Evolutionary conservation across 2,797 vertebrate species (phyloP).

Genomic region (Eupleurogrammus muticus): DNA sequence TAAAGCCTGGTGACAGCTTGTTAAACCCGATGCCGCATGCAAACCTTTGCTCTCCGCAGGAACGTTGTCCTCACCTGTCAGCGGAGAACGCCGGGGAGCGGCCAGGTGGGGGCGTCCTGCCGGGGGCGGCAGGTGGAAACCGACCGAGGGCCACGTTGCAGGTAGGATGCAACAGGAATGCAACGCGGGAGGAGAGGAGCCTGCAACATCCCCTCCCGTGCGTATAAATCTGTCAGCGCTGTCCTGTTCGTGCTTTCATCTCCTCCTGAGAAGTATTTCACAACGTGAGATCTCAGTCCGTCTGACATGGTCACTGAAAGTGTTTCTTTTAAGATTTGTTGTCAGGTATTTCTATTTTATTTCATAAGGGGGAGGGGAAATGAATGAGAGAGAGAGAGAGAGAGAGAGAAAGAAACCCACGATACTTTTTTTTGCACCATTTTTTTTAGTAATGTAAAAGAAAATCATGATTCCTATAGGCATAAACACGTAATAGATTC

Average conservation of each 20-base stretch:
- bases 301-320: not conserved
- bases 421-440: too few species aligned
- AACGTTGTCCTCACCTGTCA: conserved; percentile 67
- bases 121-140: conserved; percentile 51
- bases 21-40: conserved; percentile 72
- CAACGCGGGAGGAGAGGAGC: conserved; percentile 32
- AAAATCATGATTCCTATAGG: too few species aligned
- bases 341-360: conserved; percentile 2
- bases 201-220: conserved; percentile 27
- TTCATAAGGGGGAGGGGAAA: not conserved
- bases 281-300: conserved; percentile 26
- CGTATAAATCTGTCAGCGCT: conserved; percentile 67
- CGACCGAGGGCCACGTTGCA: conserved; percentile 29
- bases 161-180: conserved; percentile 28
- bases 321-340: conserved; percentile 1
- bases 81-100: conserved; percentile 26
- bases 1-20: conserved; percentile 72
- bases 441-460: too few species aligned
- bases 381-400: too few species aligned
- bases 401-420: too few species aligned
- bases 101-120: conserved; percentile 47
- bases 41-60: conserved; percentile 57
- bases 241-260: conserved; percentile 38
- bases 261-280: conserved; percentile 31
- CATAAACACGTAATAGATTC: too few species aligned